Evolutionary conservation across 2,888 invertebrate species (phyloP).

Genomic region (Bedellia somnulentella): DNA sequence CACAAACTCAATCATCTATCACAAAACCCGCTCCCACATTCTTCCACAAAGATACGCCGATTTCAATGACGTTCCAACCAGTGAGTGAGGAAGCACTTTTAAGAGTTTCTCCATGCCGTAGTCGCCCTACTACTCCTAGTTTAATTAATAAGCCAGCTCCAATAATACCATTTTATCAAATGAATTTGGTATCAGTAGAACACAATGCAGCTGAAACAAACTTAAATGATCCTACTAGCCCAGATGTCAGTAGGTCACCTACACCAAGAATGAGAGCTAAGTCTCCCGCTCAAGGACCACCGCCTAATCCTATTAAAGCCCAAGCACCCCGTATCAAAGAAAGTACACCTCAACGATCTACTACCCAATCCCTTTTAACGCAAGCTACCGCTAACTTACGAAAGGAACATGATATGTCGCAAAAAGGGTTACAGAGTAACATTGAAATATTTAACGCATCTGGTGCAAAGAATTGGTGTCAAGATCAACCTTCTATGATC

Average conservation of each 20-base stretch:
- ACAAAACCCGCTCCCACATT: constrained; percentile 18
- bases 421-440: constrained; percentile 35
- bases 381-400: constrained; percentile 33
- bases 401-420: constrained; percentile 47
- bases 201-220: constrained; percentile 62
- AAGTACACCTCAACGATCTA: constrained; percentile 26
- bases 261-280: constrained; percentile 65
- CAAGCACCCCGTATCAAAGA: constrained; percentile 67
- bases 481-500: constrained; percentile 42
- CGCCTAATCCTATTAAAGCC: constrained; percentile 66
- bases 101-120: constrained; percentile 54
- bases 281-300: constrained; percentile 73
- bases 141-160: constrained; percentile 75
- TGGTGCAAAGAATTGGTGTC: constrained; percentile 25
- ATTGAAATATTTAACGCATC: constrained; percentile 26
- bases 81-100: constrained; percentile 59
- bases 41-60: constrained; percentile 48
- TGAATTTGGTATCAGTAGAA: constrained; percentile 71
- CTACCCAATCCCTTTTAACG: constrained; percentile 25
- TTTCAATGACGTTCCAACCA: constrained; percentile 67
- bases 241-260: constrained; percentile 64
- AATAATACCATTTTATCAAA: constrained; percentile 77
- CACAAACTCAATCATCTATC: constrained; percentile 17
- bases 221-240: constrained; percentile 62
- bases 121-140: constrained; percentile 69